These are phyloP conservation scores for Malurus melanocephalus DNA, from an alignment of 2,113 vertebrate species.

Conservation along the genomic window DNA sequence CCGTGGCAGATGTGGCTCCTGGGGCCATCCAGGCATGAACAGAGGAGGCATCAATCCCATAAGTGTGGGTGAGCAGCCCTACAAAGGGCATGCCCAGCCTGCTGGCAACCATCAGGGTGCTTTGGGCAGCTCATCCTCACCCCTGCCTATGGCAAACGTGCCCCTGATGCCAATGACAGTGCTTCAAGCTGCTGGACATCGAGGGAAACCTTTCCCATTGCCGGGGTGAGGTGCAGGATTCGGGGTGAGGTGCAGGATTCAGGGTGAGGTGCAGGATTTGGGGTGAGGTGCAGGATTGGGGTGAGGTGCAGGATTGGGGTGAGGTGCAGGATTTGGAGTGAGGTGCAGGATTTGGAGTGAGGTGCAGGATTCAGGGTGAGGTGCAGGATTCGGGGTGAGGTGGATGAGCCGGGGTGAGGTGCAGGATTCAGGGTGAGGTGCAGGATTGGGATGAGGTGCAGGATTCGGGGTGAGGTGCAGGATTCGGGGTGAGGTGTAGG, in stretches of 20 bases:
- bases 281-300: too few relatives aligned
- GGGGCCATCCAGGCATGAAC: not conserved
- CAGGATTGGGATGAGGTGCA: too few relatives aligned
- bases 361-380: too few relatives aligned
- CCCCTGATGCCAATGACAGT: not conserved
- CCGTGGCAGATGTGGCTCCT: accelerated
- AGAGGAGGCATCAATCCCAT: not conserved
- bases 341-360: too few relatives aligned
- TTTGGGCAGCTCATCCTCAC: not conserved
- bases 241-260: accelerated
- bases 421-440: too few relatives aligned
- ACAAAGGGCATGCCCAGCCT: accelerated
- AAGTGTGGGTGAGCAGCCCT: not conserved
- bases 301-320: too few relatives aligned
- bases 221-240: not conserved
- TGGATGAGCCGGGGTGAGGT: too few relatives aligned
- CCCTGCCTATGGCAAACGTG: not conserved
- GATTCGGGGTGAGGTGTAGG: not conserved
- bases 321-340: too few relatives aligned
- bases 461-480: too few relatives aligned
- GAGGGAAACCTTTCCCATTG: not conserved
- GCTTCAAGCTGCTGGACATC: not conserved
- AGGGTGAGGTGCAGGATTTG: too few relatives aligned
- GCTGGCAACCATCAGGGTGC: not conserved
- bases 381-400: too few relatives aligned